Base-by-base conservation (phyloP, 2,797 vertebrate genomes). In the Mormyrus proboscirostris region DNA sequence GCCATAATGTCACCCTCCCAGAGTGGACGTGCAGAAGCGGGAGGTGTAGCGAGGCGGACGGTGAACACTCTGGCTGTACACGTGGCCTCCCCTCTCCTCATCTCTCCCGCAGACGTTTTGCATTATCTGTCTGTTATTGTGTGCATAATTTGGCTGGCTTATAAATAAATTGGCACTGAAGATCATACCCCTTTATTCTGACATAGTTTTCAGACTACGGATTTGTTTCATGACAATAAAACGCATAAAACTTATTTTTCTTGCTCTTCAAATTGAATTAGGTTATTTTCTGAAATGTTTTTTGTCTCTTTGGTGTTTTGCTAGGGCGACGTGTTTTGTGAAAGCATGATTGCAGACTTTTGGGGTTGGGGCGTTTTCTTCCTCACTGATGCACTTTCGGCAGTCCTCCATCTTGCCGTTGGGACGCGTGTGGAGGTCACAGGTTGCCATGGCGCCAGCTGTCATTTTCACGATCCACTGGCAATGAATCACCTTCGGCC, bases 321-420 rank as follows among this genome's bases (percentile, higher is more conserved):
- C 87, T 89, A 90, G 91, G 57, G 16, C 82, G 89, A 53, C 82
- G 82, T 41, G 88, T 29, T 55, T 88, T 88, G 22, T 90, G 88
- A 57, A 88, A 87, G 90, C 44, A 86, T 89, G 89, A 90, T 91
- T 92, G 62, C 44, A 9, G 38, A 22, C n/a, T 7, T 83, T 44
- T 16, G 57, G 88, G 88, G 69, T 89, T 88, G 59, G 16, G 22
- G 93, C 91, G 93, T 95, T 94, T 92, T 92, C 90, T 92, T 93
- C 82, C 88, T 87, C 73, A n/a, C 6, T 55, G 49, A 88, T 85
- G 65, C 90, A 49, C 41, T 91, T 93, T 90, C 82, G 90, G 83
- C 91, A 88, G 22, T 6, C 79, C 73, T 41, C 86, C 90, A 14
- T 57, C 25, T n/a, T 22, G 82, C 47, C 7, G 0, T 7, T 22